Conservation (phyloP, 2,113 vertebrate genomes). For the Salvelinus alpinus region DNA sequence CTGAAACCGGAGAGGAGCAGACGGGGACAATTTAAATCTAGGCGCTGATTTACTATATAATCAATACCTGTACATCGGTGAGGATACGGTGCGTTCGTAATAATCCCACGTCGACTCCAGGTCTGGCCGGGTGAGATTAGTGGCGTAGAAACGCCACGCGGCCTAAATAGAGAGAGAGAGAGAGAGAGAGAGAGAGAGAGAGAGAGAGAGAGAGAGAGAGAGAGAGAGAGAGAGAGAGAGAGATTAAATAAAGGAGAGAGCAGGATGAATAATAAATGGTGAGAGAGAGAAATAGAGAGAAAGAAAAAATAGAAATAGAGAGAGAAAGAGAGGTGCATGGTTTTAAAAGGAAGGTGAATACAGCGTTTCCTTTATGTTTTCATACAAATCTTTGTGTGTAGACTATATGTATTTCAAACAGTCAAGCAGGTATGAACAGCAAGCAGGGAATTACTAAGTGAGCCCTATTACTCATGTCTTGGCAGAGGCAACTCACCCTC, state of each 20-base stretch:
- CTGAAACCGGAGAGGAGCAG: background rate
- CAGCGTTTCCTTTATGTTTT: background rate
- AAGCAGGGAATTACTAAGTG: too few relatives aligned
- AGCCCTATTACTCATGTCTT: too few relatives aligned
- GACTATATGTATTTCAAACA: too few relatives aligned
- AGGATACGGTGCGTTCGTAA: conserved; percentile 89
- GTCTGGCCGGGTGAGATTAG: conserved; percentile 89
- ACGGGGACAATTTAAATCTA: background rate
- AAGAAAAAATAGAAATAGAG: background rate
- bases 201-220: background rate
- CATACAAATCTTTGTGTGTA: background rate
- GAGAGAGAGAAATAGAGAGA: background rate
- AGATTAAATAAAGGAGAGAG: background rate
- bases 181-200: background rate
- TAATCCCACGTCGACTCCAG: conserved; percentile 95
- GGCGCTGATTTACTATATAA: background rate
- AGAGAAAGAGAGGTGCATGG: background rate
- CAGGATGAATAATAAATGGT: too few relatives aligned
- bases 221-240: background rate
- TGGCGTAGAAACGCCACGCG: conserved; percentile 96
- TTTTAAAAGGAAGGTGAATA: background rate
- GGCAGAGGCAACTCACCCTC: too few relatives aligned
- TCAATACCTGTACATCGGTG: conserved; percentile 95
- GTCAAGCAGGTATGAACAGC: too few relatives aligned
- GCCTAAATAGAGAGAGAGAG: background rate